A percentile compares a stretch with the other conserved stretches of the same genome.
Evolutionary conservation across 1,140 invertebrate species (phyloP).

Genomic region (Acyrthosiphon pisum): DNA sequence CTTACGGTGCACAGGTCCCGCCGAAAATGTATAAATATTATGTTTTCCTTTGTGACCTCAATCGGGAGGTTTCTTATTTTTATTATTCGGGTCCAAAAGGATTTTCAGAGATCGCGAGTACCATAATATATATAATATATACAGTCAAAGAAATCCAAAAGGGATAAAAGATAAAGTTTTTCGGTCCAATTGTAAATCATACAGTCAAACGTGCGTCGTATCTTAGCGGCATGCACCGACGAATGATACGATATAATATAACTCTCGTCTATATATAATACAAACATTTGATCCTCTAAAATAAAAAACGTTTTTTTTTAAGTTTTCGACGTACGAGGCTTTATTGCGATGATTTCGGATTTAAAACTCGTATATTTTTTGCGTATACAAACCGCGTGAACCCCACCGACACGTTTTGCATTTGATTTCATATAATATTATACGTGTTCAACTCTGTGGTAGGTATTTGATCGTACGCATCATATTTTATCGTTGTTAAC

Average conservation of each 20-base stretch:
- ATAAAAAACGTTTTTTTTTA: not conserved
- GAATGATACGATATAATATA: not conserved
- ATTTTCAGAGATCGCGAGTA: not conserved
- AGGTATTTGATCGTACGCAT: not conserved
- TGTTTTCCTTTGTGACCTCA: conserved; percentile 7
- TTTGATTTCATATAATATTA: not conserved
- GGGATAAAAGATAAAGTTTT: conserved; percentile 20
- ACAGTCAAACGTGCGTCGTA: not conserved
- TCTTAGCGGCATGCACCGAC: not conserved
- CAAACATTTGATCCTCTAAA: not conserved
- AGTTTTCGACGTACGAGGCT: not conserved
- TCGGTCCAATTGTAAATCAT: not conserved
- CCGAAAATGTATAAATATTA: not conserved
- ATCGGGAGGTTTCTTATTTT: conserved; percentile 23
- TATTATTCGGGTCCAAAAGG: not conserved
- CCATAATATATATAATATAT: not conserved
- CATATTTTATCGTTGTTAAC: not conserved
- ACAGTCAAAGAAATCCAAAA: conserved; percentile 19
- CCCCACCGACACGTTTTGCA: not conserved
- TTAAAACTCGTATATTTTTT: not conserved
- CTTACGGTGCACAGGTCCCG: not conserved
- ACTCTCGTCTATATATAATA: not conserved
- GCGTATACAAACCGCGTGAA: not conserved
- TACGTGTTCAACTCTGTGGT: not conserved
- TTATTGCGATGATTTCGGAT: not conserved